Percentiles rank a stretch among this genome's conserved stretches.
Conservation (phyloP, 2,797 vertebrate genomes). For the Anabas testudineus region DNA sequence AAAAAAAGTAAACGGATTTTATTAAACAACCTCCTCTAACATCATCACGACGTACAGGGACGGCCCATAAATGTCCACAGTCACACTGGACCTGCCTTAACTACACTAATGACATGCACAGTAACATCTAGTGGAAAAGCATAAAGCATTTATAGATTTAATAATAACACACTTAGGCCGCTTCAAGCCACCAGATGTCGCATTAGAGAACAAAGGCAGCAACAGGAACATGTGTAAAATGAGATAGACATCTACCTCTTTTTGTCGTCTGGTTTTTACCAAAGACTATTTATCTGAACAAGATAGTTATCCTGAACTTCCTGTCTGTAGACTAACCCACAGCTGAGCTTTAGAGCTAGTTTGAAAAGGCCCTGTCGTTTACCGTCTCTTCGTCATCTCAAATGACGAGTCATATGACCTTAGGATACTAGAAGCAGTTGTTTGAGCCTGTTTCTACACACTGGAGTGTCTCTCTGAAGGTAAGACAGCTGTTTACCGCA, state of each 20-base stretch:
- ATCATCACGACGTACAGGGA: too few species aligned
- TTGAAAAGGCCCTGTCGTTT: slow-evolving; percentile 13
- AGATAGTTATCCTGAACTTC: background rate
- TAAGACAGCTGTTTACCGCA: slow-evolving; percentile 18
- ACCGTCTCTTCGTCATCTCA: slow-evolving; percentile 39
- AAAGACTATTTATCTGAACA: slow-evolving; percentile 21
- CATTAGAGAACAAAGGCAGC: background rate
- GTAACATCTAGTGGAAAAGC: too few species aligned
- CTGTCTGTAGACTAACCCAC: background rate
- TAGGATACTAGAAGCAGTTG: slow-evolving; percentile 28
- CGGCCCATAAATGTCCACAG: too few species aligned
- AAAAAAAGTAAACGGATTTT: too few species aligned
- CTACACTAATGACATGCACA: too few species aligned
- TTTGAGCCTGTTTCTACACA: slow-evolving; percentile 10
- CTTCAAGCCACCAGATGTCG: background rate
- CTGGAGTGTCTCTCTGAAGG: slow-evolving; percentile 30
- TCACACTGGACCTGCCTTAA: too few species aligned
- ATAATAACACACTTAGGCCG: too few species aligned
- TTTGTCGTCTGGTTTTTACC: background rate
- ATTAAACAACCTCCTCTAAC: too few species aligned
- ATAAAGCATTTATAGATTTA: too few species aligned
- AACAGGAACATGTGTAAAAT: background rate
- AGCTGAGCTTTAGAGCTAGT: background rate
- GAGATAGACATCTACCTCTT: background rate
- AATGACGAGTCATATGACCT: slow-evolving; percentile 73